Evolutionary conservation across 2,888 invertebrate species (phyloP).

Genomic region (Toxonevra muliebris): DNA sequence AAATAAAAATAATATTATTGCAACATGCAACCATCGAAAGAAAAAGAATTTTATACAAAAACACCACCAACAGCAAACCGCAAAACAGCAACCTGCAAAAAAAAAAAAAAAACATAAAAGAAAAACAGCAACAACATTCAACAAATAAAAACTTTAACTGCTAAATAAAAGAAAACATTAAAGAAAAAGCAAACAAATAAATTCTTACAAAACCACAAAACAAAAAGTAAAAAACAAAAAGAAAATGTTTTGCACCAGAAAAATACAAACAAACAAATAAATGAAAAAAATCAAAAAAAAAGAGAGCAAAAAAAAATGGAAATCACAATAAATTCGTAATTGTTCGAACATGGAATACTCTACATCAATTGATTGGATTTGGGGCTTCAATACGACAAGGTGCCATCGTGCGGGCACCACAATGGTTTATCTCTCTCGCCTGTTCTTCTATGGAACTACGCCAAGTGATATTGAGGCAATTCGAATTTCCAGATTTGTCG

Average conservation of each 20-base stretch:
- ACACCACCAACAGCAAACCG: not conserved
- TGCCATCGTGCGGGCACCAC: too few relatives aligned
- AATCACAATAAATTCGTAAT: conserved; percentile 11
- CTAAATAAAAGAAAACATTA: conserved; percentile 12
- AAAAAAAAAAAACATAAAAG: conserved; percentile 2
- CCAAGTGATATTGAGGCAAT: too few relatives aligned
- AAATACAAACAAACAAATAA: conserved; percentile 29
- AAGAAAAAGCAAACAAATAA: conserved; percentile 20
- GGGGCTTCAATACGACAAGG: too few relatives aligned
- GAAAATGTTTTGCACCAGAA: conserved; percentile 8
- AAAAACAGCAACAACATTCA: conserved; percentile 19
- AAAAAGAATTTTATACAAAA: conserved; percentile 31
- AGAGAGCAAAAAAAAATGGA: conserved; percentile 14
- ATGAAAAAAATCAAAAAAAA: conserved; percentile 23
- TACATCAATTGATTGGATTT: too few relatives aligned
- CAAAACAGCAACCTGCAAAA: too few relatives aligned
- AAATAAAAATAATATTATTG: not conserved
- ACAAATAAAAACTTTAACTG: conserved; percentile 16
- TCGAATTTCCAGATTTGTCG: too few relatives aligned
- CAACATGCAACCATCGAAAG: conserved; percentile 13
- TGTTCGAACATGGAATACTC: too few relatives aligned
- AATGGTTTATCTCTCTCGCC: too few relatives aligned
- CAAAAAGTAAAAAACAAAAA: conserved; percentile 16
- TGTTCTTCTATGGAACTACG: too few relatives aligned
- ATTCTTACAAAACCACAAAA: conserved; percentile 4